Conservation (phyloP, 1,140 invertebrate genomes). For the Orchesella cincta region DNA sequence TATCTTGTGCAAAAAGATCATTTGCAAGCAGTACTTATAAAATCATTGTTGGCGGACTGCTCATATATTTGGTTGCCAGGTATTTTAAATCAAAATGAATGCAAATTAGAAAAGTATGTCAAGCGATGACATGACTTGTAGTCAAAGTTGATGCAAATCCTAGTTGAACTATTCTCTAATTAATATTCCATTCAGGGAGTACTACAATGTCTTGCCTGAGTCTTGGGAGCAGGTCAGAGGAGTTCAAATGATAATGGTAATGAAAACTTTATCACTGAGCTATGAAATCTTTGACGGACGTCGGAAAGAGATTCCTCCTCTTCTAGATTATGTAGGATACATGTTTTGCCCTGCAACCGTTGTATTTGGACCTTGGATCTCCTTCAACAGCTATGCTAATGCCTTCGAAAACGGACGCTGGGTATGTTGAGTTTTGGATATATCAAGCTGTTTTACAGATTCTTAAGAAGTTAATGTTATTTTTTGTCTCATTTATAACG, state of each 20-base stretch:
- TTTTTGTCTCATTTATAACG: too few species aligned
- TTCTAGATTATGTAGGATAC: slow-evolving; percentile 76
- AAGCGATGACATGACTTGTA: too few species aligned
- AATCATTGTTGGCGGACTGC: slow-evolving; percentile 53
- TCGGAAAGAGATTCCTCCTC: slow-evolving; percentile 62
- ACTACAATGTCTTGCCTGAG: slow-evolving; percentile 62
- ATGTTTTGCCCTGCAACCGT: slow-evolving; percentile 78
- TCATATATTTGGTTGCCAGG: slow-evolving; percentile 57
- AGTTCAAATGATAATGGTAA: slow-evolving; percentile 86
- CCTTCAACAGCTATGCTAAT: slow-evolving; percentile 71
- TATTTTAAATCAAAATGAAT: too few species aligned
- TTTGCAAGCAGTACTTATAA: slow-evolving; percentile 52
- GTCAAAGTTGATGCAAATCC: too few species aligned
- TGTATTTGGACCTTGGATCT: slow-evolving; percentile 88
- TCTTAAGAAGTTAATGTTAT: too few species aligned
- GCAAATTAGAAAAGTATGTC: background rate
- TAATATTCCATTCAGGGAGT: slow-evolving; percentile 66
- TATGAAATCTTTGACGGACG: slow-evolving; percentile 70
- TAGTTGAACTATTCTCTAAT: too few species aligned
- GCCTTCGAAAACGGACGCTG: slow-evolving; percentile 55
- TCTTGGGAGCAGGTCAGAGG: slow-evolving; percentile 84
- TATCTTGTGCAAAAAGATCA: slow-evolving; percentile 48
- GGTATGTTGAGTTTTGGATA: too few species aligned
- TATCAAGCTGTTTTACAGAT: too few species aligned
- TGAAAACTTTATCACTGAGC: slow-evolving; percentile 87